A percentile compares a stretch with the other conserved stretches of the same genome.
Evolutionary conservation across 2,888 invertebrate species (phyloP).

Genomic region (Cordilura impudica): DNA sequence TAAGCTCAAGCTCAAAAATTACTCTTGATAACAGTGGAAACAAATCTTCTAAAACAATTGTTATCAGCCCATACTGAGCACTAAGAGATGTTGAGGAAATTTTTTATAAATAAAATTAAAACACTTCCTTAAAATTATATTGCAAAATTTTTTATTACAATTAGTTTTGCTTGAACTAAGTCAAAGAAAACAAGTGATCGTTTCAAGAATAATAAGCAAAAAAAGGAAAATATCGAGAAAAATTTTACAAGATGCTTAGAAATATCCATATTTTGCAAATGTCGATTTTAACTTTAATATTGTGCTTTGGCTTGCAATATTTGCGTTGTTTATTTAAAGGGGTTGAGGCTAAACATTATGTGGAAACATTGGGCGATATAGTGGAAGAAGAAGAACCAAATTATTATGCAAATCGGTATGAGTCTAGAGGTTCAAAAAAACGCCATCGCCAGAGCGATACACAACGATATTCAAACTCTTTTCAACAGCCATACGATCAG

Average conservation of each 20-base stretch:
- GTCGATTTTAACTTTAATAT: not conserved
- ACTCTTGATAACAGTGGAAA: slow-evolving; percentile 4
- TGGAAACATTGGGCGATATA: slow-evolving; percentile 38
- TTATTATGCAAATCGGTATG: slow-evolving; percentile 2
- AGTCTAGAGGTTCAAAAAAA: not conserved
- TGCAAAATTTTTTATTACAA: not conserved
- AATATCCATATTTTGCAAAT: not conserved
- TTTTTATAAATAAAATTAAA: slow-evolving; percentile 8
- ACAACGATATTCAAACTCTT: not conserved
- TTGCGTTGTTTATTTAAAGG: not conserved
- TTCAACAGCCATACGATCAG: not conserved
- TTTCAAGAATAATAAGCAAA: not conserved
- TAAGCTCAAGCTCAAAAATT: slow-evolving; percentile 52
- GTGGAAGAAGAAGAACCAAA: slow-evolving; percentile 3
- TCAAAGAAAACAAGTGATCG: not conserved
- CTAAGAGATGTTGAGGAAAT: slow-evolving; percentile 17
- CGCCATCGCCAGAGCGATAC: not conserved
- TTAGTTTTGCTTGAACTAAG: not conserved
- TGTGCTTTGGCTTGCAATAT: not conserved
- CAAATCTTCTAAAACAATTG: slow-evolving; percentile 11
- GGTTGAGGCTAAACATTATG: slow-evolving; percentile 15
- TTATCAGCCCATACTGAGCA: slow-evolving; percentile 39
- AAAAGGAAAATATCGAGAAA: too few relatives aligned
- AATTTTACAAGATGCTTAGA: not conserved
- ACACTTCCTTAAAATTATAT: slow-evolving; percentile 18